Conservation (phyloP, 92 coral and sea anemone genomes). For the Pocillopora grandis region DNA sequence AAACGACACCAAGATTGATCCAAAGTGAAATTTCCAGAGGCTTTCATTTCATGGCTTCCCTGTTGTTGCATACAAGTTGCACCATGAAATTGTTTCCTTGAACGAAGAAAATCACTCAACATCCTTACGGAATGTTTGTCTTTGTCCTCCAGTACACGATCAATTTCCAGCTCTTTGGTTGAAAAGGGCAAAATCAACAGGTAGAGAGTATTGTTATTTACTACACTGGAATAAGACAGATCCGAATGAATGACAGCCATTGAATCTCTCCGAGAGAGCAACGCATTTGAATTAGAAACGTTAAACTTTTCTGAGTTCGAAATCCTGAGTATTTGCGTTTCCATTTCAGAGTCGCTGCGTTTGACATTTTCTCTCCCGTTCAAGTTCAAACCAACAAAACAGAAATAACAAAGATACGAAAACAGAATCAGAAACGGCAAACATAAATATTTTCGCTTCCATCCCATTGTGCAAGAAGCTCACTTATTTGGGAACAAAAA, state of each 20-base stretch:
- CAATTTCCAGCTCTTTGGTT: neutral
- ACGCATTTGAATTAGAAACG: neutral
- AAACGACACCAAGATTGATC: conserved; percentile 72
- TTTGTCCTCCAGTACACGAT: neutral
- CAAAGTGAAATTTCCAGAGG: too few species aligned
- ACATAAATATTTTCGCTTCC: too few species aligned
- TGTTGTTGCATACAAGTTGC: conserved; percentile 4
- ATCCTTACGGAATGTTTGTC: neutral
- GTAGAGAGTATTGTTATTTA: neutral
- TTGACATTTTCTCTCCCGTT: too few species aligned
- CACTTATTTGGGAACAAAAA: too few species aligned
- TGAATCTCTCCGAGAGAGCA: neutral
- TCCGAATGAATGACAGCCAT: conserved; percentile 1
- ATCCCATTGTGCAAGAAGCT: too few species aligned
- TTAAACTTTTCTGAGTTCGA: too few species aligned
- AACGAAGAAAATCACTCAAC: conserved; percentile 18
- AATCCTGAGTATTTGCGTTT: too few species aligned
- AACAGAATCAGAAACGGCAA: too few species aligned
- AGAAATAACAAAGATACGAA: too few species aligned
- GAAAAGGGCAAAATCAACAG: conserved; percentile 3
- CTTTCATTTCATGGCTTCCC: neutral
- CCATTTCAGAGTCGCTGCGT: too few species aligned
- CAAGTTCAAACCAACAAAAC: too few species aligned
- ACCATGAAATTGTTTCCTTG: conserved; percentile 9
- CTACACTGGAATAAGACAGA: neutral